A percentile compares a stretch with the other conserved stretches of the same genome.
phyloP scores from a whole-genome alignment of 1,140 invertebrate species.

The Harlomillsia oculata region DNA sequence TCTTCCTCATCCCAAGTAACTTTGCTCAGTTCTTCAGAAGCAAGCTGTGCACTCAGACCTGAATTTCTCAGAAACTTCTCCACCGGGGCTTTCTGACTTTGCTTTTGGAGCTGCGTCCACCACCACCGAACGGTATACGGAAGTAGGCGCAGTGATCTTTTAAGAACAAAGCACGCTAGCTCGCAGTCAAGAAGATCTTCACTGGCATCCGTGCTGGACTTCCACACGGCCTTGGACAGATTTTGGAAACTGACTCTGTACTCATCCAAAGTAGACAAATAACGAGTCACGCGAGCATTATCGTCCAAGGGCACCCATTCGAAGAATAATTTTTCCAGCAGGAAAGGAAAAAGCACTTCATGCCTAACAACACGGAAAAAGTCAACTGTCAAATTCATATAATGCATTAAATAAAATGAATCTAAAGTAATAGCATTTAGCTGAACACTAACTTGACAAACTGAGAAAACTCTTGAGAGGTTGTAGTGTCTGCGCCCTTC shows the following conservation, averaged over 20 bases:
- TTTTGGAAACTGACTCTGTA: not conserved
- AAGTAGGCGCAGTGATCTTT: conserved; percentile 52
- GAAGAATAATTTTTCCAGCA: not conserved
- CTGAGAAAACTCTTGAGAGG: too few species aligned
- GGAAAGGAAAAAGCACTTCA: not conserved
- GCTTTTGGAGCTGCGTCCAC: conserved; percentile 58
- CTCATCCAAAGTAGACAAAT: not conserved
- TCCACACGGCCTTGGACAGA: not conserved
- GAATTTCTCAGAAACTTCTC: conserved; percentile 60
- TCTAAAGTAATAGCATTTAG: too few species aligned
- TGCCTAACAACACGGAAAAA: too few species aligned
- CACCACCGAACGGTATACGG: conserved; percentile 72
- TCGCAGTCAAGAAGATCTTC: not conserved
- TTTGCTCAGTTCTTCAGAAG: conserved; percentile 56
- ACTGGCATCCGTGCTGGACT: not conserved
- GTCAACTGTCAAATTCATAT: too few species aligned
- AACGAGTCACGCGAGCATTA: not conserved
- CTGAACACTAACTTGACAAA: too few species aligned
- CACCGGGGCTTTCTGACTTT: conserved; percentile 55
- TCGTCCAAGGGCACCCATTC: not conserved
- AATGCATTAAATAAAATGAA: too few species aligned
- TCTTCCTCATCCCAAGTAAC: conserved; percentile 40
- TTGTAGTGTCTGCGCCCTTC: too few species aligned
- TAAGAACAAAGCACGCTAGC: conserved; percentile 60
- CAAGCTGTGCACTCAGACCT: conserved; percentile 63